Base-by-base conservation (phyloP, 2,797 vertebrate genomes). In the Myotis myotis region DNA sequence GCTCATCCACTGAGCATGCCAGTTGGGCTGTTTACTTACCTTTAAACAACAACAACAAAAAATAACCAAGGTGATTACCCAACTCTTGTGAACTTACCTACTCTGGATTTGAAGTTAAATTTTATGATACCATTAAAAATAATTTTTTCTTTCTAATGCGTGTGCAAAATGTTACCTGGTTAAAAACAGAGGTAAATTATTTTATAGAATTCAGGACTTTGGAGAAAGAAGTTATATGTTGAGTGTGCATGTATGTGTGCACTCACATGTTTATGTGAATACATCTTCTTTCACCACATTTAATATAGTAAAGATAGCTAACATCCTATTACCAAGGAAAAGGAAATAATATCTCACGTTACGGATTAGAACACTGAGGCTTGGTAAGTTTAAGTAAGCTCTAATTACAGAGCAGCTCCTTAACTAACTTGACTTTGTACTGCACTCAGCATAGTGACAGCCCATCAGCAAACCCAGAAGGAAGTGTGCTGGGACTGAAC, bases 161-260 rank as follows among this genome's bases (percentile, higher is more conserved):
- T 72, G n/a, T 20, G 2, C 49, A 70, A 71, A 86, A 66, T 90
- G 0, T 41, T 89, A 82, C 41, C 47, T 81, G 8, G 1, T 68
- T 64, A 88, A 68, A 12, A 22, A 49, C 2, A 75, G 2, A 83
- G n/a, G n/a, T 76, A 81, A 94, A 53, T 75, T 17, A 66, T 78
- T 84, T 91, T 62, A n/a, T 33, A 68, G 41, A 75, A 53, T 84
- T 97, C 1, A 89, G 90, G 85, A 41, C 38, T 47, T 89, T 87
- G 41, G 30, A 49, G 25, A 76, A 44, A 9, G 13, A 38, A 71
- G 36, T 60, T 74, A 38, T 33, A 68, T 94, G 33, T 60, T 82
- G 20, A 53, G 3, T 72, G 12, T 83, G 15, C 76, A 38, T 44
- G 5, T 17, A 4, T 41, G 2, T 66, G 30, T 25, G 12, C 16